phyloP scores from a whole-genome alignment of 2,888 invertebrate genomes.

The Lymantria monacha region DNA sequence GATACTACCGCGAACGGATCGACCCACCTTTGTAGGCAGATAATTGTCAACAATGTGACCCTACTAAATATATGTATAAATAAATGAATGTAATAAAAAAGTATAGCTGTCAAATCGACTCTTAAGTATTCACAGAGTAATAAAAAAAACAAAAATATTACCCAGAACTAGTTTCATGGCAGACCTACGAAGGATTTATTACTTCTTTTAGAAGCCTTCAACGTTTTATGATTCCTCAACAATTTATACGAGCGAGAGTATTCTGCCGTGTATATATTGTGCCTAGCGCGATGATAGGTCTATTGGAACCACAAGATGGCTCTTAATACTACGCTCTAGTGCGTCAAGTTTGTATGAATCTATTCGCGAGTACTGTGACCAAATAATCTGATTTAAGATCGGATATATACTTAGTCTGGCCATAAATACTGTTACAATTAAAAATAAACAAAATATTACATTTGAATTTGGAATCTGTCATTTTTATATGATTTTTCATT shows the following conservation, averaged over 20 bases:
- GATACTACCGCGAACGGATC: too few relatives aligned
- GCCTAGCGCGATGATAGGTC: slow-evolving; percentile 3
- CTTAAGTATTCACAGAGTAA: neutral
- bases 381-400: neutral
- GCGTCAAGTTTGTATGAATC: slow-evolving; percentile 35
- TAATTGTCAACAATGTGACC: too few relatives aligned
- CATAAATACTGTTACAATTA: too few relatives aligned
- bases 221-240: neutral
- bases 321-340: slow-evolving; percentile 20
- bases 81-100: neutral
- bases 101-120: neutral
- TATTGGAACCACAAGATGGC: slow-evolving; percentile 10
- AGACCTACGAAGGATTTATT: neutral
- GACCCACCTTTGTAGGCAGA: too few relatives aligned
- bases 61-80: too few relatives aligned
- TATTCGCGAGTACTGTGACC: slow-evolving; percentile 25
- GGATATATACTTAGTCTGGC: too few relatives aligned
- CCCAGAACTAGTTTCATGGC: neutral
- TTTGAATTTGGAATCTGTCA: too few relatives aligned
- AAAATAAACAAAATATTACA: too few relatives aligned
- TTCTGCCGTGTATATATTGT: neutral
- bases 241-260: neutral
- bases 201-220: neutral
- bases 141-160: neutral
- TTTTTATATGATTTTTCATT: too few relatives aligned